A percentile compares a stretch with the other conserved stretches of the same genome.
Evolutionary conservation across 2,113 vertebrate species (phyloP).

Genomic region (Micronycteris hirsuta): DNA sequence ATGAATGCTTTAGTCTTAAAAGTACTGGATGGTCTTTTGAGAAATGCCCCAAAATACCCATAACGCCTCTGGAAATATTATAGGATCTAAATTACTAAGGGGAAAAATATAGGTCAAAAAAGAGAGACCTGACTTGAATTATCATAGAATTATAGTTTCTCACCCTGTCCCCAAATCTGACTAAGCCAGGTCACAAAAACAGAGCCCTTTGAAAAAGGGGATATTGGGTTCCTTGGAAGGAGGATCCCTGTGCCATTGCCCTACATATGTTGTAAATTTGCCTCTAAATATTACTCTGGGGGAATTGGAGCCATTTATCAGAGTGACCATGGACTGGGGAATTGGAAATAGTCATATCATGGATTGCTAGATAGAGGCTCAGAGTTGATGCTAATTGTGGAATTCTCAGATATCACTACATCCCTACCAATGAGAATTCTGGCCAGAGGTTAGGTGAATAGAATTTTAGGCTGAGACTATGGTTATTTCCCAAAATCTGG

Average conservation of each 20-base stretch:
- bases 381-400: neutral
- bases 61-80: neutral
- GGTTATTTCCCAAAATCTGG: neutral
- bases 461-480: neutral
- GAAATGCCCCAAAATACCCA: neutral
- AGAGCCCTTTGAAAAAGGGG: neutral
- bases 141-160: neutral
- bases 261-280: neutral
- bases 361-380: neutral
- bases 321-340: neutral
- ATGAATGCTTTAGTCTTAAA: neutral
- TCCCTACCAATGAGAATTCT: neutral
- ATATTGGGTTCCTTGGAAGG: neutral
- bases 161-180: neutral
- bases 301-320: neutral
- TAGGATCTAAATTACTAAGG: neutral
- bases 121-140: neutral
- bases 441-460: neutral
- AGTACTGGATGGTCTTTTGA: neutral
- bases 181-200: neutral
- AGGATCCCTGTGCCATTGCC: neutral
- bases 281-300: neutral
- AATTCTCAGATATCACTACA: neutral
- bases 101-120: neutral
- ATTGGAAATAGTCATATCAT: neutral